A percentile compares a stretch with the other conserved stretches of the same genome.
These are phyloP conservation scores for Megathymus violae DNA, from an alignment of 1,140 invertebrate species.

Conservation along the genomic window DNA sequence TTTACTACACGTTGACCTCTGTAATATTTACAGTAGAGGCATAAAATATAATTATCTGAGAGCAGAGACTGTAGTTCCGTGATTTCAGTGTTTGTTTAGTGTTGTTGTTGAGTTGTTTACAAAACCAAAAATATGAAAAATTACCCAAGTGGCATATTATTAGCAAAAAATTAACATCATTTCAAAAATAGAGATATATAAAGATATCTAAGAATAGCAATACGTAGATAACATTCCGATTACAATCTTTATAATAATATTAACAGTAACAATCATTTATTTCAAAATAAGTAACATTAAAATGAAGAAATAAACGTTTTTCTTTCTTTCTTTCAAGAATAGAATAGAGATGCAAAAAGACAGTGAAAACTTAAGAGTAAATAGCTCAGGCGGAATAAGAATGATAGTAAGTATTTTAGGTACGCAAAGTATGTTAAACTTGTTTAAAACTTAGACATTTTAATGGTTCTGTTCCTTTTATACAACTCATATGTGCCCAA, in stretches of 20 bases:
- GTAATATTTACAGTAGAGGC: no score
- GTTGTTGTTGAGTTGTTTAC: no score
- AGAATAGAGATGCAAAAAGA: slow-evolving; percentile 1
- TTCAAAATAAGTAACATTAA: neutral
- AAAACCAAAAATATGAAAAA: no score
- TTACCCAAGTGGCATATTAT: no score
- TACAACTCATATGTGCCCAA: slow-evolving; percentile 63
- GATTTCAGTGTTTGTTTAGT: no score
- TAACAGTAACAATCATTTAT: neutral
- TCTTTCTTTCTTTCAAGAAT: no score
- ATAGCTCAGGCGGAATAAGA: slow-evolving; percentile 29
- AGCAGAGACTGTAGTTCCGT: no score
- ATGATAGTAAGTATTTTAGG: neutral
- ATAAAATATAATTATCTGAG: no score
- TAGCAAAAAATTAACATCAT: neutral
- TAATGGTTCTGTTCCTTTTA: slow-evolving; percentile 66
- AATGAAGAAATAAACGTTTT: neutral
- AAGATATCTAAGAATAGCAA: neutral
- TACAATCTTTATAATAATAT: neutral
- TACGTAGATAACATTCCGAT: neutral
- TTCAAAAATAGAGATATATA: neutral
- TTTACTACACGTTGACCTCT: no score
- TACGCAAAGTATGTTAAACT: no score
- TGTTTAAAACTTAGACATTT: slow-evolving; percentile 69
- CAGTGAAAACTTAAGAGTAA: slow-evolving; percentile 1